phyloP scores from a whole-genome alignment of 2,888 invertebrate genomes.

The Stenodera caucasica region DNA sequence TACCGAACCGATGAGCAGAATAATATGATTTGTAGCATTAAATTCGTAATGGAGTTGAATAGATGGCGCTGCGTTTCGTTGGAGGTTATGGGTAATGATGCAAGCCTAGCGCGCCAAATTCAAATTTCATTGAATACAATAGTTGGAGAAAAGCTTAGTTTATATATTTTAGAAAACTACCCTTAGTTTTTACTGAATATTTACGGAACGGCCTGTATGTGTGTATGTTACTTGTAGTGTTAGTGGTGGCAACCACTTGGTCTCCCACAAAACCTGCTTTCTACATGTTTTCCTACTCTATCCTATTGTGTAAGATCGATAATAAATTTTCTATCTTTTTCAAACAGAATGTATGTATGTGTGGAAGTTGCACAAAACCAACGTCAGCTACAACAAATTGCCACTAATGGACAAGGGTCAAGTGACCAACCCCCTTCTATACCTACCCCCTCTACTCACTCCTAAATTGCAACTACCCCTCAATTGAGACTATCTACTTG shows the following conservation, averaged over 20 bases:
- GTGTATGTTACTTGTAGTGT: not conserved
- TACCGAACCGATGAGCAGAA: too few species aligned
- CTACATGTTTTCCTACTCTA: conserved; percentile 21
- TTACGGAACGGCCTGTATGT: too few species aligned
- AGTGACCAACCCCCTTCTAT: conserved; percentile 29
- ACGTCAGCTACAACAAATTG: conserved; percentile 37
- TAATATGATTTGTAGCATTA: too few species aligned
- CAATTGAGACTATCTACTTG: conserved; percentile 27
- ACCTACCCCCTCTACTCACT: not conserved
- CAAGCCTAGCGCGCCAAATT: too few species aligned
- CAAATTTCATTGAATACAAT: too few species aligned
- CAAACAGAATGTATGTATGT: not conserved
- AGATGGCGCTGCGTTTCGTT: too few species aligned
- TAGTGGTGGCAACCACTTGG: conserved; percentile 29
- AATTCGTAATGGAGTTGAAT: too few species aligned
- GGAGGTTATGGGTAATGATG: too few species aligned
- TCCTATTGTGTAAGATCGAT: conserved; percentile 26
- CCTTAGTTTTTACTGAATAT: too few species aligned
- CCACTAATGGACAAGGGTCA: conserved; percentile 37
- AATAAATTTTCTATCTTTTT: conserved; percentile 25
- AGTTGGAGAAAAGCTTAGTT: too few species aligned
- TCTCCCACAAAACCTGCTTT: conserved; percentile 22
- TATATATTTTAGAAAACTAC: too few species aligned
- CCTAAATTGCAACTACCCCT: conserved; percentile 1
- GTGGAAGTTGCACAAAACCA: conserved; percentile 16